These are phyloP conservation scores for Periophthalmus magnuspinnatus DNA, from an alignment of 2,797 vertebrate genomes.

Conservation along the genomic window DNA sequence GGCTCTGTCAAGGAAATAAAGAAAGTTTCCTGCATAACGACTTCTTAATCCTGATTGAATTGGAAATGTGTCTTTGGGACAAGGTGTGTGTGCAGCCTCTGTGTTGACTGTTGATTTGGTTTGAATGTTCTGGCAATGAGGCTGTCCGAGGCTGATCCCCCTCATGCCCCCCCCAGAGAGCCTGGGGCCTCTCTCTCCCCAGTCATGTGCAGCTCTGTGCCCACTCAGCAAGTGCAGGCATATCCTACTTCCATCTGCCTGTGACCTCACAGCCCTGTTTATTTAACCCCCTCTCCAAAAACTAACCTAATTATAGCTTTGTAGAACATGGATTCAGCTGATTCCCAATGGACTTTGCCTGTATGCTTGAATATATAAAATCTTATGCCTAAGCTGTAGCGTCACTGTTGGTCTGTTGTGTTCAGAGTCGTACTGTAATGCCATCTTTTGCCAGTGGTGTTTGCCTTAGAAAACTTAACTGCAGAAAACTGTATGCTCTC, in stretches of 20 bases:
- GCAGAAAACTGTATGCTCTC: constrained; percentile 13
- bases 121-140: constrained; percentile 67
- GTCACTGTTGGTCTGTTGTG: constrained; percentile 33
- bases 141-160: constrained; percentile 41
- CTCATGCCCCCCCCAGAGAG: constrained; percentile 47
- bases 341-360: constrained; percentile 68
- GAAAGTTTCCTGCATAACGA: constrained; percentile 8
- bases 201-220: constrained; percentile 79
- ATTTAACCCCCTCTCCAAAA: constrained; percentile 82
- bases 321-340: constrained; percentile 70
- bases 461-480: constrained; percentile 19
- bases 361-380: constrained; percentile 38
- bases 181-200: constrained; percentile 70
- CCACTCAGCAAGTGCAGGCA: constrained; percentile 85
- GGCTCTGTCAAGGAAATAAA: background rate
- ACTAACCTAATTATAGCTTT: constrained; percentile 79
- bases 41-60: constrained; percentile 7
- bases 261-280: constrained; percentile 83
- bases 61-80: constrained; percentile 22
- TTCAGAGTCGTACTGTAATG: constrained; percentile 47
- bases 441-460: constrained; percentile 41
- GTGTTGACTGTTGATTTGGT: constrained; percentile 33
- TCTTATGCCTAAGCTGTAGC: constrained; percentile 21
- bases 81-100: constrained; percentile 35
- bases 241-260: constrained; percentile 80